Percentiles rank a stretch among this genome's conserved stretches.
These are phyloP conservation scores for Cephalotes varians DNA, from an alignment of 2,888 invertebrate genomes.

Conservation along the genomic window DNA sequence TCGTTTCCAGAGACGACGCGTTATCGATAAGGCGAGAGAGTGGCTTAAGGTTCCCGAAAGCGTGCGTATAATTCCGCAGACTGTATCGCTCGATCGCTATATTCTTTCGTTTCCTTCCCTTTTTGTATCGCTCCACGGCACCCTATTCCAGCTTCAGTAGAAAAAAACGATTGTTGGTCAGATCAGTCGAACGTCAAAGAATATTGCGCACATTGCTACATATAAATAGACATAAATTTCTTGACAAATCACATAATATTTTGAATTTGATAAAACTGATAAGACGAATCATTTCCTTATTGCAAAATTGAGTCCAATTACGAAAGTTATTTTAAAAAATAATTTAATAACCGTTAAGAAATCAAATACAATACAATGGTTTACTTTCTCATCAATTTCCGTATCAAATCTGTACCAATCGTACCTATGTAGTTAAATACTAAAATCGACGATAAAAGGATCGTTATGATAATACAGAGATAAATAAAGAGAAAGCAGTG, in stretches of 20 bases:
- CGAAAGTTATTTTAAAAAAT: background rate
- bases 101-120: conserved; percentile 19
- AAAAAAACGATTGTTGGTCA: conserved; percentile 38
- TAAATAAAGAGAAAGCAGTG: conserved; percentile 5
- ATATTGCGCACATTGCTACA: background rate
- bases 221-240: background rate
- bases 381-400: conserved; percentile 11
- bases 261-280: background rate
- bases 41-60: conserved; percentile 53
- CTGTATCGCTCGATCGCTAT: conserved; percentile 41
- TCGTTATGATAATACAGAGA: conserved; percentile 34
- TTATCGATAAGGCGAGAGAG: conserved; percentile 72
- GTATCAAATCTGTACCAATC: background rate
- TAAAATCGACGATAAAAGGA: conserved; percentile 17
- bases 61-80: conserved; percentile 62
- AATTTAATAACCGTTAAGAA: background rate
- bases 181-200: background rate
- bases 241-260: background rate
- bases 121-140: background rate
- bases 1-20: conserved; percentile 62
- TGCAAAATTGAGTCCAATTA: background rate
- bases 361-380: too few relatives aligned
- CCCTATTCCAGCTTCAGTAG: background rate
- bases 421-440: background rate
- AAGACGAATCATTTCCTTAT: background rate